Evolutionary conservation across 2,888 invertebrate genomes (phyloP).

Genomic region (Lasioglossum vierecki): DNA sequence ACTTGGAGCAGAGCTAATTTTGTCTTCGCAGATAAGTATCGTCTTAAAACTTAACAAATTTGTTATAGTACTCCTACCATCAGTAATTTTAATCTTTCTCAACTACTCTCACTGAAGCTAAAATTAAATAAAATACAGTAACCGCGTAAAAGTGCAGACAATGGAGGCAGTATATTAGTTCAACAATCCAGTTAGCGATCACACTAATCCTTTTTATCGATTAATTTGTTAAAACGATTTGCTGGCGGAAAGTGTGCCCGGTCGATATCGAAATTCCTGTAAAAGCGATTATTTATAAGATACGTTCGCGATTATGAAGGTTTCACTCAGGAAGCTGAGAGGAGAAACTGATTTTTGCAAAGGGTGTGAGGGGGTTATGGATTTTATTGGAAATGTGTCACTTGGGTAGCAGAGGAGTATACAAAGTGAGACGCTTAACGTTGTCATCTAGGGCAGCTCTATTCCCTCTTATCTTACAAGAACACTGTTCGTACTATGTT

Average conservation of each 20-base stretch:
- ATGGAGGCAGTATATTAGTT: neutral
- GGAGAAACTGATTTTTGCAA: conserved; percentile 21
- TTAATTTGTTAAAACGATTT: neutral
- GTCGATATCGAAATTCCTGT: neutral
- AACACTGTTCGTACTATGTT: conserved; percentile 17
- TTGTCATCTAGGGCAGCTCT: conserved; percentile 27
- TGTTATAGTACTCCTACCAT: neutral
- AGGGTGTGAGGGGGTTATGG: conserved; percentile 5
- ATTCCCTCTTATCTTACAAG: conserved; percentile 16
- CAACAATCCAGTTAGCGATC: neutral
- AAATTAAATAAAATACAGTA: neutral
- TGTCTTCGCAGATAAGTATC: neutral
- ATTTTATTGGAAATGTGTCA: conserved; percentile 47
- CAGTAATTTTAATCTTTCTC: neutral
- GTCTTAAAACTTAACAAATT: neutral
- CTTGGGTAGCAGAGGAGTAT: conserved; percentile 27
- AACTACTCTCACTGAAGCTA: neutral
- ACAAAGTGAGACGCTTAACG: conserved; percentile 38
- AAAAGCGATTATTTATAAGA: neutral
- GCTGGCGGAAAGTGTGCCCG: too few relatives aligned
- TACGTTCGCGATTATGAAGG: neutral
- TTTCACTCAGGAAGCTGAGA: neutral
- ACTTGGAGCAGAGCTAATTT: conserved; percentile 9
- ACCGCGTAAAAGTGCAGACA: neutral
- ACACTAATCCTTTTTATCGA: neutral